A percentile compares a stretch with the other conserved stretches of the same genome.
phyloP scores from a whole-genome alignment of 1,140 invertebrate genomes.

The Ceratina japonica region DNA sequence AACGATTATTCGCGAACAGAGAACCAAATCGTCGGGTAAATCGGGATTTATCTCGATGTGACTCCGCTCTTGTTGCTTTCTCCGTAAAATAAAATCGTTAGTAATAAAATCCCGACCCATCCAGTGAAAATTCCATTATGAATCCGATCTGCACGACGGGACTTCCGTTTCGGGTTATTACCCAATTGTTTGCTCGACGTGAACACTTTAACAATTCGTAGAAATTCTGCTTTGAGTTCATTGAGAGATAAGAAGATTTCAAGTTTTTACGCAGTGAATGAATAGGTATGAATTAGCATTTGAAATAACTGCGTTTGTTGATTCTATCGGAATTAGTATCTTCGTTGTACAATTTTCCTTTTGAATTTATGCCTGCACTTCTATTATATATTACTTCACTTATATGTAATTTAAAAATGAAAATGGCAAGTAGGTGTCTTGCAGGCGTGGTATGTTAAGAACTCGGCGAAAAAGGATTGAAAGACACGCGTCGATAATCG shows the following conservation, averaged over 20 bases:
- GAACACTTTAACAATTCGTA: not conserved
- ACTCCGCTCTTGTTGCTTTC: not conserved
- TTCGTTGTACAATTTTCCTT: too few relatives aligned
- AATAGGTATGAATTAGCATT: too few relatives aligned
- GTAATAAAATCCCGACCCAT: too few relatives aligned
- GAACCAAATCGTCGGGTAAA: slow-evolving; percentile 6
- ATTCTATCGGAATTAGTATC: too few relatives aligned
- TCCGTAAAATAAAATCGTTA: slow-evolving; percentile 6
- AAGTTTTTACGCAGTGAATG: too few relatives aligned
- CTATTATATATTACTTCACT: too few relatives aligned
- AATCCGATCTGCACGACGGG: slow-evolving; percentile 10
- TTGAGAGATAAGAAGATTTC: too few relatives aligned
- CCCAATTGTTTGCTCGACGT: slow-evolving; percentile 21
- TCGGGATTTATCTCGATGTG: slow-evolving; percentile 21
- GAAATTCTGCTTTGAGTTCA: not conserved
- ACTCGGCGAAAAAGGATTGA: not conserved
- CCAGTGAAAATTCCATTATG: slow-evolving; percentile 25
- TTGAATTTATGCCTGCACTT: too few relatives aligned
- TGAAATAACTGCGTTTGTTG: too few relatives aligned
- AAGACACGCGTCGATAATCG: slow-evolving; percentile 27
- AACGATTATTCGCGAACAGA: slow-evolving; percentile 16
- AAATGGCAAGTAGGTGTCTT: too few relatives aligned
- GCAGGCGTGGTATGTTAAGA: too few relatives aligned
- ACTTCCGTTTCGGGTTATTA: slow-evolving; percentile 31
- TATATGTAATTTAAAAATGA: too few relatives aligned